Evolutionary conservation across 2,113 vertebrate genomes (phyloP).

Genomic region (Bujurquina vittata): DNA sequence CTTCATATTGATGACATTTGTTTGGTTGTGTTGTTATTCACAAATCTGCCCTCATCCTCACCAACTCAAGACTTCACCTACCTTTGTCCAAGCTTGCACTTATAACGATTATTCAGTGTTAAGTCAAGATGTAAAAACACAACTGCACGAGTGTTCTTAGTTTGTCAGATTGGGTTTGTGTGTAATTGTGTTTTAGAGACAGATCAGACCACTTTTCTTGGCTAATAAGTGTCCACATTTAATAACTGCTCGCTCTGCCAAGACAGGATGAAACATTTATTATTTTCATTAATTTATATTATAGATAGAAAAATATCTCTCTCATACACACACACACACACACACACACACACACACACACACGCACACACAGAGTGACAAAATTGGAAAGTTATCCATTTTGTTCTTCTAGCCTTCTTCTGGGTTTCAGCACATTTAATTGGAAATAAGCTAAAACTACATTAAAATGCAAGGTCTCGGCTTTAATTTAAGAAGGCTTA

Average conservation of each 20-base stretch:
- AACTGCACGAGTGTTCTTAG: background rate
- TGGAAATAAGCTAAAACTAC: background rate
- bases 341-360: no score
- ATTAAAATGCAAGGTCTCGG: background rate
- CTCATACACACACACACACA: no score
- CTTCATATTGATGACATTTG: background rate
- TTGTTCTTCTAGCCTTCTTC: background rate
- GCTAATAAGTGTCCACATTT: background rate
- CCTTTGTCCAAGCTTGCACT: background rate
- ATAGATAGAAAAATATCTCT: background rate
- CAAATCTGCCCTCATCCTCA: background rate
- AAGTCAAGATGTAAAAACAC: background rate
- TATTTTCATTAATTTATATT: conserved; percentile 12
- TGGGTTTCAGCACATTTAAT: background rate
- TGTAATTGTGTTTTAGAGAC: background rate
- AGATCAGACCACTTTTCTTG: background rate
- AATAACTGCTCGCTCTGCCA: background rate
- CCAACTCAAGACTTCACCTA: background rate
- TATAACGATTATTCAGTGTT: background rate
- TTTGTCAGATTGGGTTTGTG: background rate
- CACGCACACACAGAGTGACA: no score
- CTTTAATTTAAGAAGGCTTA: background rate
- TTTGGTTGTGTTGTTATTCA: background rate
- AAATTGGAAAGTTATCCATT: background rate
- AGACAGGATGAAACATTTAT: conserved; percentile 3